phyloP scores from a whole-genome alignment of 2,888 invertebrate species.

The Caenorhabditis sp. region DNA sequence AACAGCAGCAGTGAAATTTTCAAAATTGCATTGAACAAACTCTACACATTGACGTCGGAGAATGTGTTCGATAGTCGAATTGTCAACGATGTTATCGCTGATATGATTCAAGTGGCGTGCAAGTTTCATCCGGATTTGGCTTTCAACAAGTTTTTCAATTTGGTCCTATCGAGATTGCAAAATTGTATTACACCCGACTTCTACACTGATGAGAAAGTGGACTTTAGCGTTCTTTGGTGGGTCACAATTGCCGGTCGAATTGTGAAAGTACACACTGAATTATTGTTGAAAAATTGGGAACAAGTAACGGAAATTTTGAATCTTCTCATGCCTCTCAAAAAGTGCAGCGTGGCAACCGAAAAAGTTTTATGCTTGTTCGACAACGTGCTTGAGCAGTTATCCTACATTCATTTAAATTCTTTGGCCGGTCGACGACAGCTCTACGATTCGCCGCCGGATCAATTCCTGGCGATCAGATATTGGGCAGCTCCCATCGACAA shows the following conservation, averaged over 20 bases:
- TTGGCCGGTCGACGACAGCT: slow-evolving; percentile 11
- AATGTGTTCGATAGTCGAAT: slow-evolving; percentile 85
- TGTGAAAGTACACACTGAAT: slow-evolving; percentile 75
- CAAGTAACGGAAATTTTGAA: slow-evolving; percentile 79
- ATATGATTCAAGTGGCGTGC: slow-evolving; percentile 77
- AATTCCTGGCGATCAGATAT: slow-evolving; percentile 80
- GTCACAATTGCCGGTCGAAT: slow-evolving; percentile 72
- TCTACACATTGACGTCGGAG: slow-evolving; percentile 79
- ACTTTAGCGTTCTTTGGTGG: slow-evolving; percentile 65
- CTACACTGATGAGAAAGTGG: slow-evolving; percentile 56
- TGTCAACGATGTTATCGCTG: slow-evolving; percentile 82
- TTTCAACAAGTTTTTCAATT: slow-evolving; percentile 62
- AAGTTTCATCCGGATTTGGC: slow-evolving; percentile 63
- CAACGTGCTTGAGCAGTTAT: slow-evolving; percentile 76
- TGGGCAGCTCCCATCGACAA: slow-evolving; percentile 83
- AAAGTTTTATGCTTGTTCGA: slow-evolving; percentile 76
- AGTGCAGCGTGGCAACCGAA: slow-evolving; percentile 74
- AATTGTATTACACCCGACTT: slow-evolving; percentile 48
- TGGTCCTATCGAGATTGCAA: slow-evolving; percentile 51
- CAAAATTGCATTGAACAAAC: slow-evolving; percentile 79
- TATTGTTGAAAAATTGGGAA: slow-evolving; percentile 73
- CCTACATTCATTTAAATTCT: slow-evolving; percentile 73
- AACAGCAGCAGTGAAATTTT: slow-evolving; percentile 44
- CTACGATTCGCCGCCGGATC: slow-evolving; percentile 77
- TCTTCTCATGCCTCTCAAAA: slow-evolving; percentile 79